These are phyloP conservation scores for Polylopha cassiicola DNA, from an alignment of 2,888 invertebrate genomes.

Conservation along the genomic window DNA sequence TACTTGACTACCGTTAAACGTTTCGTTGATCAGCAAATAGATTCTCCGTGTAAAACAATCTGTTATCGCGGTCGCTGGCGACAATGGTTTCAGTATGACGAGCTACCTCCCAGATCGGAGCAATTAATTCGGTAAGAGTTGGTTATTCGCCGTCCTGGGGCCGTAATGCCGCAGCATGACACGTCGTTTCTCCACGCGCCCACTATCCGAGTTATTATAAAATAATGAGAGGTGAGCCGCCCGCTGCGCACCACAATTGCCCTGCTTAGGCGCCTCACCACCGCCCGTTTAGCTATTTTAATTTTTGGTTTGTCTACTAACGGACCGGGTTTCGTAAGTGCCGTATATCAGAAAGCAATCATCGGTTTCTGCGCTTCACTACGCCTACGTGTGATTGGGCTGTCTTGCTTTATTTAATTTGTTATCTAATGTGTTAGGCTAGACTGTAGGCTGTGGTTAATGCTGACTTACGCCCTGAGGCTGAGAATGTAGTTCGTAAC, in stretches of 20 bases:
- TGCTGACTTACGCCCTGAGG: too few relatives aligned
- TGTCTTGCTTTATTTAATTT: constrained; percentile 23
- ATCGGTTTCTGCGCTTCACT: constrained; percentile 46
- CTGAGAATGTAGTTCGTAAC: too few relatives aligned
- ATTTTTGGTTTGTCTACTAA: constrained; percentile 76
- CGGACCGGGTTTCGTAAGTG: constrained; percentile 67
- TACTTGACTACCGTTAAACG: too few relatives aligned
- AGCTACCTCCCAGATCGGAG: constrained; percentile 64
- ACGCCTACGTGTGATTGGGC: constrained; percentile 43
- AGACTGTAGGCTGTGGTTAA: too few relatives aligned
- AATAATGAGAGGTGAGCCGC: constrained; percentile 74
- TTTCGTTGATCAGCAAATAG: too few relatives aligned
- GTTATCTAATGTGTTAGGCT: constrained; percentile 12
- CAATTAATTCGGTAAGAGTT: constrained; percentile 72
- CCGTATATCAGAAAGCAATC: constrained; percentile 47
- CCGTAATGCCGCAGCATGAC: constrained; percentile 58
- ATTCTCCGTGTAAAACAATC: constrained; percentile 26
- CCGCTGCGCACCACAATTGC: constrained; percentile 74
- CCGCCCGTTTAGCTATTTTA: constrained; percentile 74
- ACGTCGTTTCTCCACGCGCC: constrained; percentile 55
- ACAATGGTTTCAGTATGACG: constrained; percentile 55
- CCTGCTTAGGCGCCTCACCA: constrained; percentile 70
- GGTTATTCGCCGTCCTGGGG: constrained; percentile 48
- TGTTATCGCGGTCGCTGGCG: constrained; percentile 33
- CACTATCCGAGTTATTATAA: constrained; percentile 72